Evolutionary conservation across 1,140 invertebrate species (phyloP), one percentile per base, ranked within the genome.

Genomic region (Bombus sylvicola): DNA sequence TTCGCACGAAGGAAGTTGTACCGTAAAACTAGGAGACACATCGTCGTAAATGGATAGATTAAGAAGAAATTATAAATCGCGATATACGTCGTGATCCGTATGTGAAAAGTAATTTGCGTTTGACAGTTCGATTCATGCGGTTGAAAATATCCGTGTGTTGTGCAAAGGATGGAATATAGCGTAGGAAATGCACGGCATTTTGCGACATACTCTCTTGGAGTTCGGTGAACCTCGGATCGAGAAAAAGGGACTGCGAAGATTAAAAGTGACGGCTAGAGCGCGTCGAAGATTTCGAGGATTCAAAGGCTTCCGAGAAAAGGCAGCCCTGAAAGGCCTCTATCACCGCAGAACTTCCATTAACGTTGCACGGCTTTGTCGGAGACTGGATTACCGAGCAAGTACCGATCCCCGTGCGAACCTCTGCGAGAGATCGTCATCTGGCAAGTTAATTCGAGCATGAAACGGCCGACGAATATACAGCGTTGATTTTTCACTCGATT

Each of bases 251-350:
- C 28, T 25, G 25, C 18, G 8, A n/a, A 75, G 41, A 76, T 83
- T 64, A 76, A 64, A 83, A 81, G 37, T 62, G 69, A 80, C 64
- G 79, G 79, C n/a, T 13, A 31, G 68, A 59, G 66, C n/a, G 62
- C 34, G 77, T 53, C 31, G 77, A 66, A 69, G 77, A 74, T 82
- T 82, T 73, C 41, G 71, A 18, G 59, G 81, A 82, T 82, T 82
- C 71, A 82, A 82, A 82, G 43, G 79, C 28, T 71, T 39, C n/a
- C 78, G 66, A 66, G 22, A 80, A 80, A 68, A 80, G 57, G 66
- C 78, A 15, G 4, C n/a, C n/a, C 77, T 80, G 31, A 69, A 80
- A 53, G 39, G 81, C 25, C 39, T 34, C 53, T 28, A 43, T 47
- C 31, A 2, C 25, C 15, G 22, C 34, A 1, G 3, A 39, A 83